These are phyloP conservation scores for Armadillidium nasatum DNA, from an alignment of 1,140 invertebrate species.

Conservation along the genomic window DNA sequence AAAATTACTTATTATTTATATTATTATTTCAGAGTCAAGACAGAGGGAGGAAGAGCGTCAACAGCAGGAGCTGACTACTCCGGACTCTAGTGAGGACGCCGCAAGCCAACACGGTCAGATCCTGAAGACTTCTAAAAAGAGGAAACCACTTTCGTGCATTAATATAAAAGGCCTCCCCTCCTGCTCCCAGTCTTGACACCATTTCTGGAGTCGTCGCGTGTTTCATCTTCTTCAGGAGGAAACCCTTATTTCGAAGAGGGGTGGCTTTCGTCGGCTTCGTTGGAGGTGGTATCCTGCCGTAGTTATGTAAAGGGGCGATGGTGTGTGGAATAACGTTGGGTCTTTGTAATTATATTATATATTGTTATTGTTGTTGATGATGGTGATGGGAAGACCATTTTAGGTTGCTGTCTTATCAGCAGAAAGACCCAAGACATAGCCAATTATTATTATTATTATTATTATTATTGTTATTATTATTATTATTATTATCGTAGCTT, in stretches of 20 bases:
- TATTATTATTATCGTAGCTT: no score
- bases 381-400: no score
- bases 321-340: background rate
- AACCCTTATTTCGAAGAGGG: background rate
- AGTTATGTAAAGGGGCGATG: background rate
- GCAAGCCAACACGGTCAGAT: background rate
- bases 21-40: background rate
- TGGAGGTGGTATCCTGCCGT: background rate
- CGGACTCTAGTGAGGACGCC: background rate
- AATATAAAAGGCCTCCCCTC: conserved; percentile 1
- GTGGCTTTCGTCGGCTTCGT: background rate
- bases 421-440: no score
- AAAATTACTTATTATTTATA: background rate
- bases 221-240: background rate
- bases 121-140: background rate
- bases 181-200: background rate
- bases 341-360: background rate
- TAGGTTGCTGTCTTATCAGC: no score
- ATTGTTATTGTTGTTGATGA: no score
- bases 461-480: no score
- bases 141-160: background rate
- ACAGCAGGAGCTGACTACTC: background rate
- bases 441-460: no score
- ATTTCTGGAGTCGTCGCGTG: background rate
- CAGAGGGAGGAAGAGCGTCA: background rate